These are phyloP conservation scores for Ischnura elegans DNA, from an alignment of 2,888 invertebrate species.

Conservation along the genomic window DNA sequence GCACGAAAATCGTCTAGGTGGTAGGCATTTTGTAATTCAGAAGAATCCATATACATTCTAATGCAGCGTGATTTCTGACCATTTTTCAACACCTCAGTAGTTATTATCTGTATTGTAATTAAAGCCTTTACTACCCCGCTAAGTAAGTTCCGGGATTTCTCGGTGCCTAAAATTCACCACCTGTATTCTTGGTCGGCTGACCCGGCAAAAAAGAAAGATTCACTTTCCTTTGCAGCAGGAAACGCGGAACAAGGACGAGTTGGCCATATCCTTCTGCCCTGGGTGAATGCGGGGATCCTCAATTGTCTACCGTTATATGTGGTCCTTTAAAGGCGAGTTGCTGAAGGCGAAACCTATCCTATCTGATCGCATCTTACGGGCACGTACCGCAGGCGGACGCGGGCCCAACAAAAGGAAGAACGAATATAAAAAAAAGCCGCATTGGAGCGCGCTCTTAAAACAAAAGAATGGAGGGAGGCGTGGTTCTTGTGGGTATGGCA, in stretches of 20 bases:
- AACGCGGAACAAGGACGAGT: background rate
- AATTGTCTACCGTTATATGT: background rate
- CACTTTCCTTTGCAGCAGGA: background rate
- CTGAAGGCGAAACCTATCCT: background rate
- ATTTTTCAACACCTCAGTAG: no score
- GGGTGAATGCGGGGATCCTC: background rate
- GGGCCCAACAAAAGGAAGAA: background rate
- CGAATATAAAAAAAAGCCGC: background rate
- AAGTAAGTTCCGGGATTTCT: no score
- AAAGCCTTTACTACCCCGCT: no score
- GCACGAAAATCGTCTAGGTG: no score
- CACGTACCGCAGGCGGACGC: constrained; percentile 1
- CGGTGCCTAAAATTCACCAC: no score
- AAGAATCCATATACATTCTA: no score
- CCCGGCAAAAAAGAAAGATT: background rate
- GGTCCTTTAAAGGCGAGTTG: background rate
- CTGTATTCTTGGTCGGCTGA: no score
- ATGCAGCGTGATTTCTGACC: no score
- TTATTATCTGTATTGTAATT: no score
- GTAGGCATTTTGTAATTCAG: no score
- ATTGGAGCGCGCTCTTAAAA: background rate
- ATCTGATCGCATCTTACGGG: background rate
- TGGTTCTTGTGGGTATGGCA: background rate
- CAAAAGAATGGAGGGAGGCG: constrained; percentile 9
- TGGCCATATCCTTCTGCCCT: background rate